phyloP scores from a whole-genome alignment of 2,113 vertebrate species.

The Myrmecophaga tridactyla region DNA sequence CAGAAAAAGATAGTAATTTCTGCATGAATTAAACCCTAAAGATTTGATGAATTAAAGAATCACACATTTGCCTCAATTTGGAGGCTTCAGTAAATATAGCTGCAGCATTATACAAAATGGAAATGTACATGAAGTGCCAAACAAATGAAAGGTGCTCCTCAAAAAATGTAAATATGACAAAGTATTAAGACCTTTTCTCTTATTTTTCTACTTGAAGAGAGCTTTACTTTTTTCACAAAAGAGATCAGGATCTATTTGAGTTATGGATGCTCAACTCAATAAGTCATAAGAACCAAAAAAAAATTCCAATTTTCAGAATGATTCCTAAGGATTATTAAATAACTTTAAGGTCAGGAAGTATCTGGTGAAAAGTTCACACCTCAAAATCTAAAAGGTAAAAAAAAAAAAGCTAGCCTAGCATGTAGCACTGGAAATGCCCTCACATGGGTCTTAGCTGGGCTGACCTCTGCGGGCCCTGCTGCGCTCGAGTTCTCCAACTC shows the following conservation, averaged over 20 bases:
- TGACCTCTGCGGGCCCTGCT: background rate
- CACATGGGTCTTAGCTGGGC: background rate
- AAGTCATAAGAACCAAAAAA: background rate
- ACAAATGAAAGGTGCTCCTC: background rate
- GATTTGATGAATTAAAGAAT: conserved; percentile 20
- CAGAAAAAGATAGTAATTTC: conserved; percentile 36
- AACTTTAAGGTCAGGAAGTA: background rate
- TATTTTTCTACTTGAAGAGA: background rate
- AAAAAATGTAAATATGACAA: background rate
- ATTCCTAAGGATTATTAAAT: background rate
- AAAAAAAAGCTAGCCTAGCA: background rate
- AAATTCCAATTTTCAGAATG: background rate
- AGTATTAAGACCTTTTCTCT: background rate
- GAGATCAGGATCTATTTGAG: background rate
- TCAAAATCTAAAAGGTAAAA: background rate
- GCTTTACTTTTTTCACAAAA: background rate
- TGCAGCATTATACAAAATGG: background rate
- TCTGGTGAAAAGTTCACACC: background rate
- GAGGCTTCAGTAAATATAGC: background rate
- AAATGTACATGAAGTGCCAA: background rate
- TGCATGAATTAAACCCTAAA: conserved; percentile 3
- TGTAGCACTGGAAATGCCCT: background rate
- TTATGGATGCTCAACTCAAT: background rate
- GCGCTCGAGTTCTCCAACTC: background rate
- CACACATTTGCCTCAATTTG: background rate